These are phyloP conservation scores for Microtus richardsoni DNA, from an alignment of 2,113 vertebrate genomes.

Conservation along the genomic window DNA sequence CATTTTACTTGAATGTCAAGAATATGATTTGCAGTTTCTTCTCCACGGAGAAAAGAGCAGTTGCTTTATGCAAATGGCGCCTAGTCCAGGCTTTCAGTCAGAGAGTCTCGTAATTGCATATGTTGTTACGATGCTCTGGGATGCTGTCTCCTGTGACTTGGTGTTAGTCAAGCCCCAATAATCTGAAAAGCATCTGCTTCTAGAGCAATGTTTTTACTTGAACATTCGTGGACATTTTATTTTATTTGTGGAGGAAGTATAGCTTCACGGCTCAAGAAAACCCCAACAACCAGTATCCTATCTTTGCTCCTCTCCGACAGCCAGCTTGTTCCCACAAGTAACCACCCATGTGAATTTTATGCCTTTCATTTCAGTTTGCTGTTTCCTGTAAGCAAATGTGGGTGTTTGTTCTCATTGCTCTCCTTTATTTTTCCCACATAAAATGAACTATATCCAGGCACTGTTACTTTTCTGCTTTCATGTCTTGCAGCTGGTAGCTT, in stretches of 20 bases:
- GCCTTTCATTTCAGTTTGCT: not conserved
- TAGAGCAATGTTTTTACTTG: constrained; percentile 24
- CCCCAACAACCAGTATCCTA: not conserved
- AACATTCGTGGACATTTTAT: constrained; percentile 32
- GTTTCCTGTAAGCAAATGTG: not conserved
- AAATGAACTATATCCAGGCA: not conserved
- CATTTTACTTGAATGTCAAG: constrained; percentile 60
- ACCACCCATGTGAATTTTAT: not conserved
- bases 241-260: constrained; percentile 26
- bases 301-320: not conserved
- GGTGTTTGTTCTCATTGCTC: not conserved
- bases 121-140: constrained; percentile 8
- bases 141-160: constrained; percentile 15
- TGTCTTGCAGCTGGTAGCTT: not conserved
- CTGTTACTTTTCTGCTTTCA: not conserved
- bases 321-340: not conserved
- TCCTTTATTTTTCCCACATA: not conserved
- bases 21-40: constrained; percentile 55
- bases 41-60: constrained; percentile 58
- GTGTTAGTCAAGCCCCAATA: constrained; percentile 7
- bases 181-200: constrained; percentile 22
- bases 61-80: constrained; percentile 56
- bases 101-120: constrained; percentile 2
- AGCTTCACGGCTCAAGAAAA: constrained; percentile 47
- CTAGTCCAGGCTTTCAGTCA: not conserved